Conservation (phyloP, 37 sponge, comb jelly and placozoan genomes). For the Mnemiopsis leidyi region DNA sequence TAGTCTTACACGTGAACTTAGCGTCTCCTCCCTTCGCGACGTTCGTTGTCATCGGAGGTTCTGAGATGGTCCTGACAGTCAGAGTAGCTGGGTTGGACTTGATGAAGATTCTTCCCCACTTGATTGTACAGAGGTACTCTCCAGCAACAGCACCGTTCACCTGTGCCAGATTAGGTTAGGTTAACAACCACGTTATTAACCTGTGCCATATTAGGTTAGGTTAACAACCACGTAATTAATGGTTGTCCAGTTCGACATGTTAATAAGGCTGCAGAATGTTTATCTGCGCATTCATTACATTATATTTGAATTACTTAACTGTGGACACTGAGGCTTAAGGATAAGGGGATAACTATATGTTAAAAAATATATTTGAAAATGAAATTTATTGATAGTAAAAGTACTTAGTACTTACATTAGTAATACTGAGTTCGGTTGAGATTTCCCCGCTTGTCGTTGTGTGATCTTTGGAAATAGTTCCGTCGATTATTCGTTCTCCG, state of each 20-base stretch:
- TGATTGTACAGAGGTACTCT: neutral
- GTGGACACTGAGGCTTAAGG: too few species aligned
- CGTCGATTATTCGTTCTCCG: neutral
- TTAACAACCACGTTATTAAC: too few species aligned
- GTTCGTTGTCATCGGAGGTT: neutral
- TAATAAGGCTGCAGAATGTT: too few species aligned
- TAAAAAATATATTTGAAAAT: too few species aligned
- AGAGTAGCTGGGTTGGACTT: neutral
- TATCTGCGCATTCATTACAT: too few species aligned
- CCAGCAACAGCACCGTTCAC: neutral
- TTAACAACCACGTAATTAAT: too few species aligned
- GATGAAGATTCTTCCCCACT: conserved; percentile 49
- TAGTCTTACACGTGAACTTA: neutral
- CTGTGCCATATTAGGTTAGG: too few species aligned
- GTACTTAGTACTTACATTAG: neutral
- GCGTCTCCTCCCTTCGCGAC: neutral
- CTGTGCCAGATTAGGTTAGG: too few species aligned
- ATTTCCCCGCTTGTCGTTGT: neutral
- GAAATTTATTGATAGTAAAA: too few species aligned
- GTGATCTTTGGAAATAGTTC: neutral
- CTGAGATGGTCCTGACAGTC: neutral
- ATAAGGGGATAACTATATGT: too few species aligned
- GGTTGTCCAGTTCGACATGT: too few species aligned
- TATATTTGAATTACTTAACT: too few species aligned
- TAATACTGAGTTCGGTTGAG: neutral